Evolutionary conservation across 37 sponge, comb jelly and placozoan species (phyloP).

Genomic region (Beroe forskalii): DNA sequence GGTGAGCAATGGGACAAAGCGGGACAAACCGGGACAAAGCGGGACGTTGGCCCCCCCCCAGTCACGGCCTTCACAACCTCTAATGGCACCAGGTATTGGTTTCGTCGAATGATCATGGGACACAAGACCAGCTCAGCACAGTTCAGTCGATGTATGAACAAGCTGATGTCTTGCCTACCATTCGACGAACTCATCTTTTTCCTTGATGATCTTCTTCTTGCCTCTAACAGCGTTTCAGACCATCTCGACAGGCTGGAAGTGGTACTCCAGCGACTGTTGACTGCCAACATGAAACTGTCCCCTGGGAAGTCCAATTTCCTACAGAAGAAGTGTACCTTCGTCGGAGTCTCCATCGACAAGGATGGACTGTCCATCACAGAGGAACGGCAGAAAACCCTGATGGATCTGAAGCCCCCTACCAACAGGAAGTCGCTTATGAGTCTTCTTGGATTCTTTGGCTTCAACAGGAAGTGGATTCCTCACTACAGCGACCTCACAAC

Average conservation of each 20-base stretch:
- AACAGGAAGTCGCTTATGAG: background rate
- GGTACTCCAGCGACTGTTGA: background rate
- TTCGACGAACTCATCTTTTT: background rate
- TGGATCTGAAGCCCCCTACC: background rate
- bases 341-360: background rate
- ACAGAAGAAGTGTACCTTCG: background rate
- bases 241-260: background rate
- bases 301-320: background rate
- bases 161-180: background rate
- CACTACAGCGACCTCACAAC: background rate
- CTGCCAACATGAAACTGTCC: background rate
- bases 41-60: too few relatives aligned
- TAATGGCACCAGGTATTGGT: background rate
- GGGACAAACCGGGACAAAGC: too few relatives aligned
- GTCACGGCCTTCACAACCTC: background rate
- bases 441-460: background rate
- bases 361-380: background rate
- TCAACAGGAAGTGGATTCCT: background rate
- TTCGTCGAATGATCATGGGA: background rate
- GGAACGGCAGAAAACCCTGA: background rate
- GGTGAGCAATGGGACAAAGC: too few relatives aligned
- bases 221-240: background rate
- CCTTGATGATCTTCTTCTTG: background rate
- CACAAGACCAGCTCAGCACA: background rate
- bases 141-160: background rate